Evolutionary conservation across 2,113 vertebrate genomes (phyloP).

Genomic region (Opisthocomus hoazin): DNA sequence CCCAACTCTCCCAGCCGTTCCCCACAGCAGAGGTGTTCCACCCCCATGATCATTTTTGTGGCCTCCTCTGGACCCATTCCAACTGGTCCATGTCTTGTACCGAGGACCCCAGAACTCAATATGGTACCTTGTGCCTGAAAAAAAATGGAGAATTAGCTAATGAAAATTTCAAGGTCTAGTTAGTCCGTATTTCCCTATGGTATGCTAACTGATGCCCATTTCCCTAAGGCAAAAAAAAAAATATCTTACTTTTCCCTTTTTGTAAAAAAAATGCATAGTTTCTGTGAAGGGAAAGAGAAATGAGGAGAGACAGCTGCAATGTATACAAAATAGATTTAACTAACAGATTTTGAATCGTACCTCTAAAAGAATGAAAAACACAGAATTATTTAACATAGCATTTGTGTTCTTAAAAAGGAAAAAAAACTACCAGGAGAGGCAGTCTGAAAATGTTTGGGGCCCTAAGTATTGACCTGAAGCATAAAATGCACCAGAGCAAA

Average conservation of each 20-base stretch:
- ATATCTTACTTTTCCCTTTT: neutral
- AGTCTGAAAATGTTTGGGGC: neutral
- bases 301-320: neutral
- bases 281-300: neutral
- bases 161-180: neutral
- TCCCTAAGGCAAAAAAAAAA: neutral
- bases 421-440: neutral
- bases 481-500: neutral
- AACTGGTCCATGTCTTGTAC: neutral
- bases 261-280: neutral
- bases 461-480: neutral
- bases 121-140: neutral
- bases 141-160: neutral
- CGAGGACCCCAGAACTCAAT: neutral
- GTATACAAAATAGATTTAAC: neutral
- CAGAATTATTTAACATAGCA: neutral
- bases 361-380: neutral
- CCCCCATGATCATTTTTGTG: neutral
- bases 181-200: neutral
- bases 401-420: neutral
- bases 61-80: neutral
- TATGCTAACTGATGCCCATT: neutral
- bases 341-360: neutral
- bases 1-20: neutral
- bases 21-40: neutral